Percentiles rank a stretch among this genome's conserved stretches.
These are phyloP conservation scores for Perdita meconis DNA, from an alignment of 2,888 invertebrate genomes.

Conservation along the genomic window DNA sequence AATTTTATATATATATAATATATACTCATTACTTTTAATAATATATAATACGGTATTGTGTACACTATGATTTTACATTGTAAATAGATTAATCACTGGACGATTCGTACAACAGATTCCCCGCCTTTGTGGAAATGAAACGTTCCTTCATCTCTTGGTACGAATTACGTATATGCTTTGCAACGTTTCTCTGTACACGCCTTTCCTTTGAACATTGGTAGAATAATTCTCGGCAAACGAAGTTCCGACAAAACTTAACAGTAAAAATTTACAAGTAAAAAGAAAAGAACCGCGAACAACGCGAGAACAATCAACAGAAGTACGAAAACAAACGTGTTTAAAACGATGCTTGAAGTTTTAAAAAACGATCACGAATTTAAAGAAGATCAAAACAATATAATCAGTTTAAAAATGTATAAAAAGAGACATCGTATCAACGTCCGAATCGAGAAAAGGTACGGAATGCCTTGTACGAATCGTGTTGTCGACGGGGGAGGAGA, in stretches of 20 bases:
- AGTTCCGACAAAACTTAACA: conserved; percentile 21
- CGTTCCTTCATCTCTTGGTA: conserved; percentile 21
- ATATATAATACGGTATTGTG: conserved; percentile 69
- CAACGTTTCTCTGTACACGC: conserved; percentile 17
- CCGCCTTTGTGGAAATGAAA: conserved; percentile 21
- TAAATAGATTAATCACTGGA: conserved; percentile 65
- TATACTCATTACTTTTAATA: conserved; percentile 56
- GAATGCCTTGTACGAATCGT: conserved; percentile 61
- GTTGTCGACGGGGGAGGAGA: conserved; percentile 47
- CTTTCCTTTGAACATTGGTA: background rate
- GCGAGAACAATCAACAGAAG: conserved; percentile 18
- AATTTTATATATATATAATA: conserved; percentile 61
- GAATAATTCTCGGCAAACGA: background rate
- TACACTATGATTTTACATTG: conserved; percentile 72
- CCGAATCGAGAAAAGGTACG: background rate
- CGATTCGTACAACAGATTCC: conserved; percentile 63
- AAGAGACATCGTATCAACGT: background rate
- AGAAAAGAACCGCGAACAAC: conserved; percentile 8
- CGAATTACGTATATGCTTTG: conserved; percentile 43
- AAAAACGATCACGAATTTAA: conserved; percentile 14
- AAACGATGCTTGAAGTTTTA: background rate
- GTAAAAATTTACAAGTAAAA: conserved; percentile 5
- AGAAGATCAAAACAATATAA: conserved; percentile 1
- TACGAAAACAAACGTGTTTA: background rate
- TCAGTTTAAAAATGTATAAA: background rate